A percentile compares a stretch with the other conserved stretches of the same genome.
Evolutionary conservation across 2,888 invertebrate genomes (phyloP).

Genomic region (Nasonovia ribisnigri): DNA sequence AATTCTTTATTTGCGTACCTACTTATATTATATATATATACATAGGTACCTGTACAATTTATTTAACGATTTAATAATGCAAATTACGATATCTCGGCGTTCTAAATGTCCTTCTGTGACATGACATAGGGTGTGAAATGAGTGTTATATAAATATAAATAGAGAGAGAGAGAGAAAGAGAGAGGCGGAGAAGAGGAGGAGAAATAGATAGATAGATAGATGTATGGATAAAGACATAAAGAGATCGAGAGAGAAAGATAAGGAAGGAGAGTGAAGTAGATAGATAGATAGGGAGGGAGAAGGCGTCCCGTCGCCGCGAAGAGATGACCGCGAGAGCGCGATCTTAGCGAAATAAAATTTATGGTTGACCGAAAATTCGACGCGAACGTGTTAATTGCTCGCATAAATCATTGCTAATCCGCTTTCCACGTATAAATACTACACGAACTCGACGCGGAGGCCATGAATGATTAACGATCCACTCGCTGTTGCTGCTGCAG

Average conservation of each 20-base stretch:
- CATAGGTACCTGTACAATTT: not conserved
- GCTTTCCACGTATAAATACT: conserved; percentile 37
- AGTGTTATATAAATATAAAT: not conserved
- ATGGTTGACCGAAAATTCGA: conserved; percentile 33
- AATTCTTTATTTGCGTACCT: not conserved
- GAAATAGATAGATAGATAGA: too few relatives aligned
- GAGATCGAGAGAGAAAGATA: not conserved
- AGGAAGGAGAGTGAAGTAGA: not conserved
- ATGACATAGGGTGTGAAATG: not conserved
- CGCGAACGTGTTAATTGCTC: conserved; percentile 27
- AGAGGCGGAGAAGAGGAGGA: not conserved
- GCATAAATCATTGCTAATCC: conserved; percentile 36
- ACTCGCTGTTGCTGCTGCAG: not conserved
- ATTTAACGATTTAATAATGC: not conserved
- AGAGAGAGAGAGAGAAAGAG: not conserved
- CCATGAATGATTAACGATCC: conserved; percentile 41
- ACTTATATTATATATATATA: not conserved
- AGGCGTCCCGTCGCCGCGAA: not conserved
- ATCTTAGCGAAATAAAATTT: conserved; percentile 3
- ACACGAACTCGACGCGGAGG: not conserved
- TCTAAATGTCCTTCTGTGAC: not conserved
- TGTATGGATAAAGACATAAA: too few relatives aligned
- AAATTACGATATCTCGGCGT: not conserved
- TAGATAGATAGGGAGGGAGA: not conserved
- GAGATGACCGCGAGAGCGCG: not conserved